Evolutionary conservation across 2,888 invertebrate species (phyloP).

Genomic region (Schrankia costaestrigalis): DNA sequence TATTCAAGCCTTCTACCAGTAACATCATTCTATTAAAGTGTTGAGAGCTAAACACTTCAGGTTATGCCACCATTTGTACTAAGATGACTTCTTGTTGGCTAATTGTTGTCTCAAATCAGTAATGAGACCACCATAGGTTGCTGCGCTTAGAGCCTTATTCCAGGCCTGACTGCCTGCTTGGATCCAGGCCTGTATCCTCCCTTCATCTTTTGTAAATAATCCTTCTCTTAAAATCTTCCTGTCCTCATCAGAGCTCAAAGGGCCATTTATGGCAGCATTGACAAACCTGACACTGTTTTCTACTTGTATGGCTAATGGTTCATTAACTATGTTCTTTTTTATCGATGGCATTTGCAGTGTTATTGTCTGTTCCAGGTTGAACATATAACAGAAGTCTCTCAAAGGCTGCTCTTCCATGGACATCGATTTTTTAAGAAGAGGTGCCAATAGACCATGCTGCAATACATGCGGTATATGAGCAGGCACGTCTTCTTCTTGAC

Average conservation of each 20-base stretch:
- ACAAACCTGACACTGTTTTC: background rate
- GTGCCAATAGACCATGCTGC: background rate
- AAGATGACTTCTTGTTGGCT: too few relatives aligned
- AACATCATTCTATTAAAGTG: too few relatives aligned
- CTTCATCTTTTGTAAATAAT: background rate
- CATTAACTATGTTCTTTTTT: background rate
- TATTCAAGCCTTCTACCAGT: too few relatives aligned
- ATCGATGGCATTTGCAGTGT: background rate
- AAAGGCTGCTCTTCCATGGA: background rate
- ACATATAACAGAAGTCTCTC: background rate
- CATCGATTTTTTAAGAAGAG: background rate
- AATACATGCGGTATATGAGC: background rate
- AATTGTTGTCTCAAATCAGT: too few relatives aligned
- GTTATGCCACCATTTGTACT: too few relatives aligned
- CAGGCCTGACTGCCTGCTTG: background rate
- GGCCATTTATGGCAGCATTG: background rate
- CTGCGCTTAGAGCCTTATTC: background rate
- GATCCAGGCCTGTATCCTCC: background rate
- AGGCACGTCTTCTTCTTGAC: too few relatives aligned
- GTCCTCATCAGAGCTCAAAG: background rate
- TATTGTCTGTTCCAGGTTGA: background rate
- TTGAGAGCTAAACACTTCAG: too few relatives aligned
- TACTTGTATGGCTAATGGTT: background rate
- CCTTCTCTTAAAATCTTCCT: background rate
- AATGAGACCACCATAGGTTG: background rate